These are phyloP conservation scores for Sylvia atricapilla DNA, from an alignment of 2,113 vertebrate genomes.

Conservation along the genomic window DNA sequence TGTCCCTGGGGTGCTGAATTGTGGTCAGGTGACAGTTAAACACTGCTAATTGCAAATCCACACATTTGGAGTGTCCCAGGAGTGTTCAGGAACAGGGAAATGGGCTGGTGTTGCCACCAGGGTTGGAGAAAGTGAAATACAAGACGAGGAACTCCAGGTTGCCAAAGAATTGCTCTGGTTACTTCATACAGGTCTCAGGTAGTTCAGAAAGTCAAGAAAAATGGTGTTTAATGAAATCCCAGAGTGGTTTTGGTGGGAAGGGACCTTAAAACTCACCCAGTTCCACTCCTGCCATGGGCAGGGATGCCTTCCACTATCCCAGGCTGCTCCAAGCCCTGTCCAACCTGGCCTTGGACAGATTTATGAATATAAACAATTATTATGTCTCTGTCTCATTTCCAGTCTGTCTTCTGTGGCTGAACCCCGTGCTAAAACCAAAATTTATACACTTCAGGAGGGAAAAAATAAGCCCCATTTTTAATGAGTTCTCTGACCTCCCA, in stretches of 20 bases:
- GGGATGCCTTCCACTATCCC: background rate
- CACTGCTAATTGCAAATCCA: rapidly evolving
- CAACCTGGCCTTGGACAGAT: background rate
- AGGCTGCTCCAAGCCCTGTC: background rate
- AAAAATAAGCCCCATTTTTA: background rate
- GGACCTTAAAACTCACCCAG: background rate
- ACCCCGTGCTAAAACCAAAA: background rate
- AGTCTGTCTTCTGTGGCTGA: background rate
- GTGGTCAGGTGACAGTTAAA: background rate
- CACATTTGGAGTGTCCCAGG: background rate
- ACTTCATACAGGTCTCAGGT: background rate
- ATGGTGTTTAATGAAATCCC: background rate
- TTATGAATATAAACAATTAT: background rate
- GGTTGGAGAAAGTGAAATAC: background rate
- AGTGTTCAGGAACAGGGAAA: background rate
- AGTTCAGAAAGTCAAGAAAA: background rate
- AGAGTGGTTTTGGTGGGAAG: background rate
- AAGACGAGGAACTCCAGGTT: background rate
- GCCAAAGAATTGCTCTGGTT: background rate
- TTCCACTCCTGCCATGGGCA: background rate
- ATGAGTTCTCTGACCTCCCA: background rate
- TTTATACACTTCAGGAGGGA: background rate
- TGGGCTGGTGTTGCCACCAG: background rate
- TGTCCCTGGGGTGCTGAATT: background rate
- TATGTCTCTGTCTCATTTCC: background rate